phyloP scores from a whole-genome alignment of 2,797 vertebrate species.

The Amazonetta brasiliensis region DNA sequence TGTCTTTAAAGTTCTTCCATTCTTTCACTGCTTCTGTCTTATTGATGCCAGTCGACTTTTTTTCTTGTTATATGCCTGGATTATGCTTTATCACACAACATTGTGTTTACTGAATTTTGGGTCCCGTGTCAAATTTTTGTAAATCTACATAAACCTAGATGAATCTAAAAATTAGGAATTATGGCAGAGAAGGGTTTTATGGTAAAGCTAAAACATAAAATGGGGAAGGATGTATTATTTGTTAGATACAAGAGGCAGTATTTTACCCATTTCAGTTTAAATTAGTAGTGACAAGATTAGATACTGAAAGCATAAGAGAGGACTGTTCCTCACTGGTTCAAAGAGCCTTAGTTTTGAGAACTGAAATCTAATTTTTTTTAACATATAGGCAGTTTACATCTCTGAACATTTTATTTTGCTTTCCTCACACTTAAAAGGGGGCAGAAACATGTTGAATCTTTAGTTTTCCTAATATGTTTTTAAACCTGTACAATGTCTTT shows the following conservation, averaged over 20 bases:
- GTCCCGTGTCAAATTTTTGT: neutral
- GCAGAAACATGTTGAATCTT: neutral
- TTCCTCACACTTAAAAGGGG: neutral
- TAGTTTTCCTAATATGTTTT: neutral
- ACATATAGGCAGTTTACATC: neutral
- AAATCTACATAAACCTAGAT: neutral
- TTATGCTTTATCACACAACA: neutral
- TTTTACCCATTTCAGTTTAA: neutral
- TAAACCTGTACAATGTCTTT: neutral
- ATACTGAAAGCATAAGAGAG: neutral
- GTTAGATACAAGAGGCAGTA: neutral
- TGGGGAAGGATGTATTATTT: neutral
- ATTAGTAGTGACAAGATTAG: neutral
- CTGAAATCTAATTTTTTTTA: neutral
- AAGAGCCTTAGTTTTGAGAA: neutral
- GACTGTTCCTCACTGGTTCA: neutral
- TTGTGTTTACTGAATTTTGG: neutral
- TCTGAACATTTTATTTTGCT: neutral
- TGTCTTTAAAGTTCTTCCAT: neutral
- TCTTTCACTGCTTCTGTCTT: neutral
- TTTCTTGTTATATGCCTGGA: neutral
- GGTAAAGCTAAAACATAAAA: neutral
- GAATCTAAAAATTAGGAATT: neutral
- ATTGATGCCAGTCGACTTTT: neutral
- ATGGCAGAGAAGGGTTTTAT: neutral